Base-by-base conservation (phyloP, 2,888 invertebrate species). In the Oscheius sp. region DNA sequence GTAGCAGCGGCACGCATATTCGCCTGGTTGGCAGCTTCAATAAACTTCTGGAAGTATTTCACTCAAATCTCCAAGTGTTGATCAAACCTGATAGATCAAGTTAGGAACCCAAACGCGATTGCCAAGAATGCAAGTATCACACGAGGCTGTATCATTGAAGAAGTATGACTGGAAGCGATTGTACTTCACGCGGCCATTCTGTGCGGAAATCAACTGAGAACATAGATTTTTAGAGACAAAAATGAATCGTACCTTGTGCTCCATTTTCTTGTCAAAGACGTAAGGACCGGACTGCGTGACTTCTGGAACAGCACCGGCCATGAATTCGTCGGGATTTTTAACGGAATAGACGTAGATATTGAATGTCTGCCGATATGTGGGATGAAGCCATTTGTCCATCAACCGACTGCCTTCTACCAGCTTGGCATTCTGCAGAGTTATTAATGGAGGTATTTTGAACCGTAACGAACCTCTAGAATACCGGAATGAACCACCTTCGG, bases 321-420 rank as follows among this genome's bases (percentile, higher is more conserved):
- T 76, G 29, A 89, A 84, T 70, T 88, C 87, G 57, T 87, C 85
- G 10, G 88, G 89, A 77, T 89, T 89, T 35, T 84, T 84, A 55
- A 89, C 84, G 42, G 88, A 86, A 70, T 82, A 89, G 9, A 88
- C 86, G 50, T 68, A 59, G 13, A 78, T 74, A 66, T 79, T 76
- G 70, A 87, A 82, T 32, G 84, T 74, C 48, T 87, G 82, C 50
- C 79, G 78, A 77, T 87, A 88, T 33, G 85, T 76, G 11, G 88
- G 88, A 65, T 86, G 76, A 37, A 75, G 77, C 88, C 88, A 88
- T 78, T 87, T 85, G 62, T 83, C 66, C 81, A 83, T 80, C 29
- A 88, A 63, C 7, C 80, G 66, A 55, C 80, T 80, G 53, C 80
- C 85, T 55, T 82, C 78, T n/a, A 83, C 63, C n/a, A 87, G 80